Base-by-base conservation (phyloP, 2,888 invertebrate species). In the Diplolepis rosae region DNA sequence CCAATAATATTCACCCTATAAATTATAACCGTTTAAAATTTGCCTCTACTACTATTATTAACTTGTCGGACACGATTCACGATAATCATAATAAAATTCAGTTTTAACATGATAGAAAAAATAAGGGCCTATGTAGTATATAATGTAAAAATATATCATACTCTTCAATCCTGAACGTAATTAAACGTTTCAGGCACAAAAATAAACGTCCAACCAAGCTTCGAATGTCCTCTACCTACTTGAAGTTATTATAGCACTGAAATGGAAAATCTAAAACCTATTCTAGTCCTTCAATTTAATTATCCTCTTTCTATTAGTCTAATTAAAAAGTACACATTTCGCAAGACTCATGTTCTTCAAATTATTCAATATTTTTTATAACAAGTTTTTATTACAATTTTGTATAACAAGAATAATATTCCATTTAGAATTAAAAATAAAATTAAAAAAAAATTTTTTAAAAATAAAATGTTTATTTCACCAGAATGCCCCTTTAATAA, bases 61-160 rank as follows among this genome's bases (percentile, higher is more conserved):
- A 54, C 54, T 30, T 30, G 54, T 54, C 54, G 30, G 54, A 30
- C 30, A 54, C 30, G 54, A 54, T 32, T 54, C 54, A 30, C 54
- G 30, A 54, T 54, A 54, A 52, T n/a, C 24, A 51, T 51, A 51
- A 51, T 28, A 51, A 54, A 45, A 30, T 30, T 30, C 30, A 1
- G 2, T 15, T 54, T 54, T 54, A 15, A 54, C 54, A 4, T 54
- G 30, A 28, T 18, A 7, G 15, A 9, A 54, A 54, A 32, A 54
- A 54, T 15, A 15, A 18, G 54, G 30, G 13, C 4, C 13, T 30
- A 24, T 51, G 4, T 18, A 32, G 4, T 28, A 7, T 54, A 30
- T 18, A 32, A 28, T 18, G 2, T 30, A 7, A 28, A 30, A 28
- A 52, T 54, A n/a, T 30, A 32, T 30, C n/a, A 11, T 28, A 18